phyloP scores from a whole-genome alignment of 1,140 invertebrate species.

The Meloidogyne chitwoodi region DNA sequence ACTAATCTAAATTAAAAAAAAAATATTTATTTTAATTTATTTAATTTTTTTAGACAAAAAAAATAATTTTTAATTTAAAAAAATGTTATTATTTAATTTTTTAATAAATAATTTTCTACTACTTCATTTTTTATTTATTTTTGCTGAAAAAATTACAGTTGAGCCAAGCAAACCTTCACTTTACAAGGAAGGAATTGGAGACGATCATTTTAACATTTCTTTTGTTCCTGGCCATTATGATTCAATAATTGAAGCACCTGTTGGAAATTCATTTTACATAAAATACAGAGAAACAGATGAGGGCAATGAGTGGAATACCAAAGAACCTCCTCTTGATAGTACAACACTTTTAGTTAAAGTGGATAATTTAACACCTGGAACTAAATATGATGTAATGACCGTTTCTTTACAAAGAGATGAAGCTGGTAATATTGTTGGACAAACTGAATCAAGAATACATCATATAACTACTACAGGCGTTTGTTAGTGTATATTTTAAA shows the following conservation, averaged over 20 bases:
- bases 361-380: constrained; percentile 75
- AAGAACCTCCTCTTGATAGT: constrained; percentile 1
- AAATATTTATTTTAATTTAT: not conserved
- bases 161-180: constrained; percentile 50
- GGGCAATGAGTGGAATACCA: constrained; percentile 44
- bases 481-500: constrained; percentile 44
- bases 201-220: constrained; percentile 57
- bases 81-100: not conserved
- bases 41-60: not conserved
- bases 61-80: not conserved
- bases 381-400: constrained; percentile 78
- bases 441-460: constrained; percentile 49
- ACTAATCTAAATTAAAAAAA: too few species aligned
- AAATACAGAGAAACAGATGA: constrained; percentile 48
- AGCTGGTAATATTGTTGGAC: constrained; percentile 28
- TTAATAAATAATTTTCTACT: not conserved
- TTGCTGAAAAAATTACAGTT: constrained; percentile 48
- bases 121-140: constrained; percentile 4
- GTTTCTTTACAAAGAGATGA: constrained; percentile 67
- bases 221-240: constrained; percentile 55
- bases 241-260: constrained; percentile 39
- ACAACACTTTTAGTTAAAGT: constrained; percentile 60
- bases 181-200: constrained; percentile 46
- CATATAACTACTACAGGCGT: constrained; percentile 56
- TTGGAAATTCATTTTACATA: constrained; percentile 51